Base-by-base conservation (phyloP, 2,113 vertebrate species). In the Ginglymostoma cirratum region DNA sequence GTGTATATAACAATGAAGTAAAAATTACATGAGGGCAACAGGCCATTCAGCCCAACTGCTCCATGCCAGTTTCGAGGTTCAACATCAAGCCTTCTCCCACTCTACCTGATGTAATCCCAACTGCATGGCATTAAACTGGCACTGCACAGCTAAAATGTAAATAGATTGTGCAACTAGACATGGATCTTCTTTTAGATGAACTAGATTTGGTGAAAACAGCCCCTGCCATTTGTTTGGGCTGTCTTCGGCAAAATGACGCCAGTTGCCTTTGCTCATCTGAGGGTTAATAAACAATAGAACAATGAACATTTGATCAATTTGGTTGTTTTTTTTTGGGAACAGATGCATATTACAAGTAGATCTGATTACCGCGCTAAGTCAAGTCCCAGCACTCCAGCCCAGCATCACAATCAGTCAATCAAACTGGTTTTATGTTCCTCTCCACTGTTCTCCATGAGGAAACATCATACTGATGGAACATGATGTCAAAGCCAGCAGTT, bases 351-450 rank as follows among this genome's bases (percentile, higher is more conserved):
- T 61, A 42, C 65, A 69, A 66, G 70, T 66, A 94, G 65, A 94
- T 95, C 69, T 27, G 14, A 66, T 95, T 72, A 95, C 94, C 94
- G 72, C 21, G 42, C 66, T 15, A 24, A 0, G 92, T 7, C 92
- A 38, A 70, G 34, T 94, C 94, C 94, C 94, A 72, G 94, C 45
- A 34, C 94, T 67, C 42, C 94, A 72, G 67, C 67, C 69, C 24
- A 52, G 67, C 27, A 23, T 27, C 52, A 27, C 94, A 48, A 48
- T 95, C 87, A 90, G 48, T 90, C 67, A 48, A 95, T 95, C 69
- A 42, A 95, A 19, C 45, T 52, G 67, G 94, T 95, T 95, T 90
- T 95, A 70, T 48, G 67, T 95, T 95, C 45, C 94, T 52, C 34
- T 30, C 93, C 6, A 24, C 65, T 69, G 65, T 24, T 27, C 69